Percentiles rank a stretch among this genome's conserved stretches.
These are phyloP conservation scores for Imbricaverruca yamaguchii DNA, from an alignment of 2,888 invertebrate species.

Conservation along the genomic window DNA sequence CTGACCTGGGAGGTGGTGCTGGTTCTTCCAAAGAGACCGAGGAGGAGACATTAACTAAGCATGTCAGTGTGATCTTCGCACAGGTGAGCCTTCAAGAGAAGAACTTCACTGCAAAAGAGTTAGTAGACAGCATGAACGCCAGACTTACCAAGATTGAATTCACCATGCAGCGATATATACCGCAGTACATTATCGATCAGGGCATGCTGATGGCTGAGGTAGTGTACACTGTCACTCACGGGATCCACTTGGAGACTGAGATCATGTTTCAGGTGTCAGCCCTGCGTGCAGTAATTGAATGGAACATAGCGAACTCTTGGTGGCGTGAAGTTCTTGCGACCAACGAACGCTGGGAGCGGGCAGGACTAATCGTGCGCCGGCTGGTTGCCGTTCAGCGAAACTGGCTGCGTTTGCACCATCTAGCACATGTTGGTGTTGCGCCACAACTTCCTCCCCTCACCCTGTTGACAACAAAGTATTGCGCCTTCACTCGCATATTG, in stretches of 20 bases:
- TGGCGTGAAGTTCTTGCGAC: not conserved
- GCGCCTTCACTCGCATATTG: not conserved
- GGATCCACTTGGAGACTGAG: not conserved
- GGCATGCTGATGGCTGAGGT: not conserved
- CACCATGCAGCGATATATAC: not conserved
- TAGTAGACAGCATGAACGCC: not conserved
- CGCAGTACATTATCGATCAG: not conserved
- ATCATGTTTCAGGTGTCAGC: not conserved
- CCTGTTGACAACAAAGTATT: not conserved
- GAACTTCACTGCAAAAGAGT: not conserved
- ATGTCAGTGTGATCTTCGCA: not conserved
- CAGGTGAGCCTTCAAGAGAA: not conserved
- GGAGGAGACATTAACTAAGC: not conserved
- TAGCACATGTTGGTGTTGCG: not conserved
- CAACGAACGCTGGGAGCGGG: not conserved
- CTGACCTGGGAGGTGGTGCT: not conserved
- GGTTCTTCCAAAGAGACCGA: not conserved
- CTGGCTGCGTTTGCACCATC: not conserved
- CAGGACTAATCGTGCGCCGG: not conserved
- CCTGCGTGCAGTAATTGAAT: not conserved
- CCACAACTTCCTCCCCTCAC: not conserved
- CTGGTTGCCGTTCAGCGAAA: not conserved
- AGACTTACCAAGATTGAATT: not conserved
- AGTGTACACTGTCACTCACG: not conserved
- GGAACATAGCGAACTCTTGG: not conserved